Base-by-base conservation (phyloP, 2,888 invertebrate species). In the Galerucella nymphaeae region DNA sequence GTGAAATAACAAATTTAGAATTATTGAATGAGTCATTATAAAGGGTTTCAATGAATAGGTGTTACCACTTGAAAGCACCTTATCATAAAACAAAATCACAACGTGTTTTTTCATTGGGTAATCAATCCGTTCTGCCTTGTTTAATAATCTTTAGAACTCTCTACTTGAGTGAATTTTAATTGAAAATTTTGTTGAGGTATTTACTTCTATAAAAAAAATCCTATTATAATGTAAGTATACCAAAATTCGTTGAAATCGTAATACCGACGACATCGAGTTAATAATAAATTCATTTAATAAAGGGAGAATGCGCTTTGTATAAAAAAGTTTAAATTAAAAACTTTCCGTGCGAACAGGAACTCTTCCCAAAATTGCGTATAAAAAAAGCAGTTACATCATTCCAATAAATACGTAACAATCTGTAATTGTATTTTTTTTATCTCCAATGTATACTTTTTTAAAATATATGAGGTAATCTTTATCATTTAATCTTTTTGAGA, bases 291-390 rank as follows among this genome's bases (percentile, higher is more conserved):
- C 11, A 10, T 2, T 55, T 55, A 2, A 18, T 9, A 55, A 55
- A 10, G 9, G 10, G 2, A 16, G 55, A 55, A 55, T 55, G 55
- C 18, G 16, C 16, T 18, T 55, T 18, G 18, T 16, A 16, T 18
- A 55, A 55, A 42, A 53, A 53, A 53, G 18, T 53, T 53, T 53
- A 11, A 53, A 53, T 53, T 53, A 53, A 18, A 53, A 53, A 53
- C 18, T 61, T 61, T 61, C 41, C 42, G 9, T 30, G 61, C 13
- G 8, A 20, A 30, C 59, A 14, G 18, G 13, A 59, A 9, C 48
- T 48, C 6, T 48, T n/a, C n/a, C n/a, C 8, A 14, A 48, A n/a
- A 2, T 48, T 48, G 5, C 6, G n/a, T 48, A n/a, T 48, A n/a
- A 8, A 48, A 48, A n/a, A 38, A 38, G 30, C 30, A 38, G 30